A percentile compares a stretch with the other conserved stretches of the same genome.
phyloP scores from a whole-genome alignment of 2,888 invertebrate species.

The Lutraria lutraria region DNA sequence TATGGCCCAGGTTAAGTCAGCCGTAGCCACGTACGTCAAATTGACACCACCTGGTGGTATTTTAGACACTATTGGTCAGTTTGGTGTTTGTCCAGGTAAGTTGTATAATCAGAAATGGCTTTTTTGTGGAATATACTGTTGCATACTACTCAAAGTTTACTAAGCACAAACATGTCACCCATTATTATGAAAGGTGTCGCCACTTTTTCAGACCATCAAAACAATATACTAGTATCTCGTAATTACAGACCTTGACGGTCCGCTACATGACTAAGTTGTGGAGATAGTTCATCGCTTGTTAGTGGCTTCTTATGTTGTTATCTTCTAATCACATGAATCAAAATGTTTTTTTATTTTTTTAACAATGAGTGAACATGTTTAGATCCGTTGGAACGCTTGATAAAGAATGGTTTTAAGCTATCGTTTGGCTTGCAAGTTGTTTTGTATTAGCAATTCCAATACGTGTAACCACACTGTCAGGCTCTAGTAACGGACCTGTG shows the following conservation, averaged over 20 bases:
- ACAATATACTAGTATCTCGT: too few relatives aligned
- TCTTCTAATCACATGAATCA: too few relatives aligned
- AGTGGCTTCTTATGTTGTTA: not conserved
- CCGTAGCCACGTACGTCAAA: slow-evolving; percentile 24
- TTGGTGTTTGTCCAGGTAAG: slow-evolving; percentile 28
- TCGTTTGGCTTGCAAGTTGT: too few relatives aligned
- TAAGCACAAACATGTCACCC: not conserved
- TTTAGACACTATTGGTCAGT: not conserved
- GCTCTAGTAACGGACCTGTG: too few relatives aligned
- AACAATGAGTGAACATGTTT: not conserved
- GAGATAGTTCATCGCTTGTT: not conserved
- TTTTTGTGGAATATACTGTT: not conserved
- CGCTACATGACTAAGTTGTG: not conserved
- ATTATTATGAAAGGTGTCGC: not conserved
- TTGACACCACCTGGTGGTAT: slow-evolving; percentile 4
- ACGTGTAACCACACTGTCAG: too few relatives aligned
- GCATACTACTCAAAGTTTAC: not conserved
- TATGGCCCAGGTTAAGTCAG: slow-evolving; percentile 28
- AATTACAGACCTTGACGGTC: too few relatives aligned
- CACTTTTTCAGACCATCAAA: too few relatives aligned
- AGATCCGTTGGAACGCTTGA: not conserved
- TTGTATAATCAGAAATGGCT: too few relatives aligned
- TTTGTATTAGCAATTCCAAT: too few relatives aligned
- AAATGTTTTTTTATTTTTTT: too few relatives aligned
- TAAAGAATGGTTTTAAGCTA: too few relatives aligned